phyloP scores from a whole-genome alignment of 1,140 invertebrate genomes.

The Drosophila punjabiensis region DNA sequence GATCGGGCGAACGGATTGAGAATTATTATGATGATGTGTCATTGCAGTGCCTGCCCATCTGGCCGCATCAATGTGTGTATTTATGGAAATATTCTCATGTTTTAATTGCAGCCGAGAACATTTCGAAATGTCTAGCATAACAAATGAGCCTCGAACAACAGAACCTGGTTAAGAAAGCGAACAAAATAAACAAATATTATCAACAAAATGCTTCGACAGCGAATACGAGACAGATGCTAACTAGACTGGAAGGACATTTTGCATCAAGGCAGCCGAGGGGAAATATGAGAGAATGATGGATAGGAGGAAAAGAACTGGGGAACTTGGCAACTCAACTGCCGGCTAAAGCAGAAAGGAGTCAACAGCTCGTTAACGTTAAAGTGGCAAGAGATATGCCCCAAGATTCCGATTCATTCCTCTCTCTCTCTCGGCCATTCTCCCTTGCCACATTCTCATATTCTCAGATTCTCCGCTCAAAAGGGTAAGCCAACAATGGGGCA shows the following conservation, averaged over 20 bases:
- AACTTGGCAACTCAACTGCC: conserved; percentile 68
- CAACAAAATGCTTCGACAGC: neutral
- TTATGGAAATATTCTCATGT: conserved; percentile 78
- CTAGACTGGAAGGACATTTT: conserved; percentile 54
- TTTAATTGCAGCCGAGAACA: conserved; percentile 69
- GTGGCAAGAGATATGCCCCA: conserved; percentile 78
- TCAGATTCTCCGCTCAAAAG: conserved; percentile 44
- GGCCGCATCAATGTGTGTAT: conserved; percentile 46
- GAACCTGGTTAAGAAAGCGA: conserved; percentile 6
- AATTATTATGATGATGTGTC: conserved; percentile 44
- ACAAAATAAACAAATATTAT: neutral
- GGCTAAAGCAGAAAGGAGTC: conserved; percentile 78
- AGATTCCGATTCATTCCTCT: conserved; percentile 33
- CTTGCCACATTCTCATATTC: conserved; percentile 10
- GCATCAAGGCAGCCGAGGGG: conserved; percentile 16
- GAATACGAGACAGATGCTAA: conserved; percentile 8
- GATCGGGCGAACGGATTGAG: conserved; percentile 30
- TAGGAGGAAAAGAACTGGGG: conserved; percentile 9
- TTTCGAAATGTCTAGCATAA: conserved; percentile 58
- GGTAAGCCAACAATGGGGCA: conserved; percentile 79
- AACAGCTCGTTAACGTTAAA: conserved; percentile 85
- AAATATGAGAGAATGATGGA: conserved; percentile 38
- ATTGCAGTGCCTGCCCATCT: conserved; percentile 38
- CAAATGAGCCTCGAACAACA: conserved; percentile 49
- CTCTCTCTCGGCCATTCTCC: conserved; percentile 16